Percentiles rank a stretch among this genome's conserved stretches.
Evolutionary conservation across 2,888 invertebrate species (phyloP).

Genomic region (Sphaeridia pumilis): DNA sequence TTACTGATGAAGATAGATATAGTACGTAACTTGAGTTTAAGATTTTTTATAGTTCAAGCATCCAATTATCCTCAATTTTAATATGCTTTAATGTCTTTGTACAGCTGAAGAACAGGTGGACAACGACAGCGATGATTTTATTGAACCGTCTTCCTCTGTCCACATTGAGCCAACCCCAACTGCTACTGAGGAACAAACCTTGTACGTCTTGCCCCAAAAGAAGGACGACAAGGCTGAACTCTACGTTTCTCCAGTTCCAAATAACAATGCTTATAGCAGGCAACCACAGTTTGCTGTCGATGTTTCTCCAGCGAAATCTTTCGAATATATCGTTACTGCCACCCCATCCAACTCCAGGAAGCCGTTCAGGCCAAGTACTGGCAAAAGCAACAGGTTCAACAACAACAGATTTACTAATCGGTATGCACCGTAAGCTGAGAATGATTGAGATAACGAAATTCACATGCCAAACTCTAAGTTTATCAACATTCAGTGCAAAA

Average conservation of each 20-base stretch:
- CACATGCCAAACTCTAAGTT: too few relatives aligned
- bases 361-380: constrained; percentile 19
- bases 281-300: constrained; percentile 35
- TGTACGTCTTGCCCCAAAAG: constrained; percentile 33
- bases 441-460: background rate
- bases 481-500: too few relatives aligned
- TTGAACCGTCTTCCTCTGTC: constrained; percentile 11
- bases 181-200: constrained; percentile 34
- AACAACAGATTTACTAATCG: constrained; percentile 17
- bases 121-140: constrained; percentile 8
- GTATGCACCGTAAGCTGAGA: background rate
- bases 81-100: too few relatives aligned
- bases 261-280: constrained; percentile 32
- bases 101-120: constrained; percentile 8
- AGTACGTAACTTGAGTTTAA: too few relatives aligned
- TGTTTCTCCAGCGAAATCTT: constrained; percentile 33
- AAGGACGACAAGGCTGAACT: constrained; percentile 32
- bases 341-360: constrained; percentile 34
- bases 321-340: constrained; percentile 33
- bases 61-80: too few relatives aligned
- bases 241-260: constrained; percentile 33
- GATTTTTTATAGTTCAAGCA: too few relatives aligned
- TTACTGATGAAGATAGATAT: constrained; percentile 8
- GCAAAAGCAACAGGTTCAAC: constrained; percentile 9
- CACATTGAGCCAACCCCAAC: constrained; percentile 18